These are phyloP conservation scores for Entomobrya proxima DNA, from an alignment of 2,888 invertebrate genomes.

Conservation along the genomic window DNA sequence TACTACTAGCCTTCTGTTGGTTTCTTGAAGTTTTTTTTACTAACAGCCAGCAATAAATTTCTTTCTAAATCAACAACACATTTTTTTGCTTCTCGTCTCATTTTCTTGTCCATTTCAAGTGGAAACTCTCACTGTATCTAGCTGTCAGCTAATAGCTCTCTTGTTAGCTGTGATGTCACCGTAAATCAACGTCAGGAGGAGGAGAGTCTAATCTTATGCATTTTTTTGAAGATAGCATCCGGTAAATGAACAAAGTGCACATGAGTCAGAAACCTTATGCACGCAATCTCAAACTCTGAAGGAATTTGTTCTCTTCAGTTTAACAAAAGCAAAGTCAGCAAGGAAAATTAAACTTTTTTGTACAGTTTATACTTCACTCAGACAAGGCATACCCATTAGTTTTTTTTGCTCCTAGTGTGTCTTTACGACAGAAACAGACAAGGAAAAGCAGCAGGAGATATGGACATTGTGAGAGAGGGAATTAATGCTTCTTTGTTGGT, in stretches of 20 bases:
- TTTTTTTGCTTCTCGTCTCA: neutral
- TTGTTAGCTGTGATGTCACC: conserved; percentile 42
- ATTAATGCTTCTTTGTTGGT: neutral
- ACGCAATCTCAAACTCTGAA: neutral
- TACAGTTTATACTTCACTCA: neutral
- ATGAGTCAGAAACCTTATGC: neutral
- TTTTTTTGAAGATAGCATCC: conserved; percentile 40
- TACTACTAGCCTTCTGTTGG: neutral
- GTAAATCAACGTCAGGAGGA: conserved; percentile 56
- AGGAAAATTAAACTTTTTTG: conserved; percentile 26
- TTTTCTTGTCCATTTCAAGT: neutral
- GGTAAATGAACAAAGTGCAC: conserved; percentile 23
- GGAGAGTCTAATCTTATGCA: neutral
- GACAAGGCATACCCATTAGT: neutral
- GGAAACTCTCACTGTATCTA: neutral
- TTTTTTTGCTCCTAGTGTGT: conserved; percentile 24
- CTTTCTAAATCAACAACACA: neutral
- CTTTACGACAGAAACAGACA: conserved; percentile 36
- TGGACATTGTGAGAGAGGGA: conserved; percentile 29
- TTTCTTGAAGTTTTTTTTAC: too few species aligned
- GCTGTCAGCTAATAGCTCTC: neutral
- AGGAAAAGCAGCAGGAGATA: conserved; percentile 34
- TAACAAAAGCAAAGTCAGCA: neutral
- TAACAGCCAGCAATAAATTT: neutral
- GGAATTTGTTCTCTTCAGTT: neutral